Evolutionary conservation across 2,113 vertebrate species (phyloP).

Genomic region (Camelus bactrianus): DNA sequence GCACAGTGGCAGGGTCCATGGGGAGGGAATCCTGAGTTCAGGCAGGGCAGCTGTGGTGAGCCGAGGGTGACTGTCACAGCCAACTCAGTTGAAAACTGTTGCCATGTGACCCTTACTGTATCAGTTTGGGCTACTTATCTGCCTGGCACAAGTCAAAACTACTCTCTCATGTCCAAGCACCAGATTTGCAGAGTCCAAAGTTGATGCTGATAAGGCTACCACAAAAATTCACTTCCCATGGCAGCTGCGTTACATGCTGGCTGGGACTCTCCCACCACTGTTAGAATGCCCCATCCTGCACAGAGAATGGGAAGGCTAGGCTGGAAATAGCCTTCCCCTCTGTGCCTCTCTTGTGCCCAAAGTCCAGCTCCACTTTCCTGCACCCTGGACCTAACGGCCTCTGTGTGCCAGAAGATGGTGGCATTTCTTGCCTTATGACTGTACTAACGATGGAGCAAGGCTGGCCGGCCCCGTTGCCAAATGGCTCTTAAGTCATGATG

Average conservation of each 20-base stretch:
- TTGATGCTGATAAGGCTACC: conserved; percentile 1
- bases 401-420: not conserved
- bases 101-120: conserved; percentile 32
- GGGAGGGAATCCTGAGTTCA: not conserved
- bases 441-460: not conserved
- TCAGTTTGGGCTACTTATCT: conserved; percentile 37
- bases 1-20: not conserved
- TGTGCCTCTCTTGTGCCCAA: not conserved
- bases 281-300: not conserved
- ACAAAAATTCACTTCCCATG: not conserved
- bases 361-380: not conserved
- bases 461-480: not conserved
- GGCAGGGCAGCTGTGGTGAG: not conserved
- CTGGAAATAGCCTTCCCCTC: not conserved
- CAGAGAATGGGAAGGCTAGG: not conserved
- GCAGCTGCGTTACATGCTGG: not conserved
- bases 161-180: conserved; percentile 19
- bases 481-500: not conserved
- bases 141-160: conserved; percentile 22
- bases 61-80: not conserved
- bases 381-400: not conserved
- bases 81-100: conserved; percentile 14
- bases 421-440: not conserved
- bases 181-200: conserved; percentile 47
- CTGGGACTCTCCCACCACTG: not conserved